These are phyloP conservation scores for Cichlasoma orientale DNA, from an alignment of 2,797 vertebrate genomes.

Conservation along the genomic window DNA sequence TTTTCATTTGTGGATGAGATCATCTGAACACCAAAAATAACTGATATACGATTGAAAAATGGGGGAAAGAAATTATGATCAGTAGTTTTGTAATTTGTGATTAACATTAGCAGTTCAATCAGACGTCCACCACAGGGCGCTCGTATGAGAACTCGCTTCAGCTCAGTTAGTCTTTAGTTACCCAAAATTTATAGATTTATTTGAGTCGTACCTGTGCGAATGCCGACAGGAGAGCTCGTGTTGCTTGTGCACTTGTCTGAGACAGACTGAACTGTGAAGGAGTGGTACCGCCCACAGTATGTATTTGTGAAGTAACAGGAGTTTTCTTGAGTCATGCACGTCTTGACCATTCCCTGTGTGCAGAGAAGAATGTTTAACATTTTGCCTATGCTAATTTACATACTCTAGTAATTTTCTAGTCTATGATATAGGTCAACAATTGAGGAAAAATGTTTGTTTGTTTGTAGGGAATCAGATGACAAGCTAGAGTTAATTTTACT, in stretches of 20 bases:
- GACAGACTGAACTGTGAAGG: constrained; percentile 72
- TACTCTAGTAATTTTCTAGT: not conserved
- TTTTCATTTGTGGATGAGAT: not conserved
- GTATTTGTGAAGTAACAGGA: constrained; percentile 80
- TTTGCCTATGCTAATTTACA: not conserved
- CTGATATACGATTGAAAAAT: not conserved
- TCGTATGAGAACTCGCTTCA: not conserved
- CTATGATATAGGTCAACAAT: not conserved
- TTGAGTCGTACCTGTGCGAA: constrained; percentile 76
- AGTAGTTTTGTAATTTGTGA: not conserved
- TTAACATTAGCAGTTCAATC: not conserved
- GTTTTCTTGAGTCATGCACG: constrained; percentile 76
- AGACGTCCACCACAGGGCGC: constrained; percentile 7
- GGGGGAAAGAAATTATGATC: not conserved
- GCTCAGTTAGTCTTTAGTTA: not conserved
- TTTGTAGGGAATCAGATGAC: too few species aligned
- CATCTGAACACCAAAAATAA: not conserved
- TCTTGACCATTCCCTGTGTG: constrained; percentile 53
- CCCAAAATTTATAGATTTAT: not conserved
- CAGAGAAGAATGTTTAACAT: constrained; percentile 5
- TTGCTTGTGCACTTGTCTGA: constrained; percentile 56
- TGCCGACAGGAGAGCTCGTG: constrained; percentile 58
- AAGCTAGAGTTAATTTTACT: too few species aligned
- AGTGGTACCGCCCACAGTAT: constrained; percentile 75
- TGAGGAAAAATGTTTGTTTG: not conserved